A percentile compares a stretch with the other conserved stretches of the same genome.
These are phyloP conservation scores for Oncorhynchus gorbuscha DNA, from an alignment of 2,113 vertebrate genomes.

Conservation along the genomic window DNA sequence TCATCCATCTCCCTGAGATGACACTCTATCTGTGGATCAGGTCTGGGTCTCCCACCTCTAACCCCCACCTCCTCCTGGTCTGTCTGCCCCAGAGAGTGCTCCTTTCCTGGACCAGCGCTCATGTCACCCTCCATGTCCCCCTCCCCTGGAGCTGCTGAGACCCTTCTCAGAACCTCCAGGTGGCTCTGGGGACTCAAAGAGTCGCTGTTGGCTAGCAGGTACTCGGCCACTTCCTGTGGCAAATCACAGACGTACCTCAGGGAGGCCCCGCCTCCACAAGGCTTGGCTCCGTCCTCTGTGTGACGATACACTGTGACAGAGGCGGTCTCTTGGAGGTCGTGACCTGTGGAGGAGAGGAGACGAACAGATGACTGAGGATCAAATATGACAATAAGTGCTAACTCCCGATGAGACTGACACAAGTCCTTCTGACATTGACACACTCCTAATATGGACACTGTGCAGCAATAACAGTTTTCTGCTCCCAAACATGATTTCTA, in stretches of 20 bases:
- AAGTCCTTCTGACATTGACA: too few species aligned
- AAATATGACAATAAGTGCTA: neutral
- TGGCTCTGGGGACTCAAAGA: slow-evolving; percentile 68
- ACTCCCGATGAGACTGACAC: neutral
- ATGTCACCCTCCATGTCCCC: neutral
- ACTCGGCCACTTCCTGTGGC: slow-evolving; percentile 75
- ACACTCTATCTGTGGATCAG: slow-evolving; percentile 47
- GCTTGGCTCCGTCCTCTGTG: slow-evolving; percentile 56
- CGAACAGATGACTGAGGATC: neutral
- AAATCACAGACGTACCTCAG: slow-evolving; percentile 76
- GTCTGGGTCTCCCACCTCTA: neutral
- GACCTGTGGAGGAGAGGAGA: slow-evolving; percentile 65
- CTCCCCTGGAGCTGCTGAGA: slow-evolving; percentile 32
- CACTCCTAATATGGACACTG: too few species aligned
- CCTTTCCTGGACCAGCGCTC: slow-evolving; percentile 40
- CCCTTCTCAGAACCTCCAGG: slow-evolving; percentile 72
- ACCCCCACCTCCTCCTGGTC: slow-evolving; percentile 22
- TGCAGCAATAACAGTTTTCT: too few species aligned
- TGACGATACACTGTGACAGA: slow-evolving; percentile 73
- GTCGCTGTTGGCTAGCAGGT: slow-evolving; percentile 68
- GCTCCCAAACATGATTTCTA: too few species aligned
- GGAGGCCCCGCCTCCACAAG: slow-evolving; percentile 62
- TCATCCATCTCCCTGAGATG: slow-evolving; percentile 71
- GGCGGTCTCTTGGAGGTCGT: slow-evolving; percentile 76
- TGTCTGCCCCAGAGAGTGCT: neutral